phyloP scores from a whole-genome alignment of 2,113 vertebrate genomes.

The Brachyhypopomus occidentalis region DNA sequence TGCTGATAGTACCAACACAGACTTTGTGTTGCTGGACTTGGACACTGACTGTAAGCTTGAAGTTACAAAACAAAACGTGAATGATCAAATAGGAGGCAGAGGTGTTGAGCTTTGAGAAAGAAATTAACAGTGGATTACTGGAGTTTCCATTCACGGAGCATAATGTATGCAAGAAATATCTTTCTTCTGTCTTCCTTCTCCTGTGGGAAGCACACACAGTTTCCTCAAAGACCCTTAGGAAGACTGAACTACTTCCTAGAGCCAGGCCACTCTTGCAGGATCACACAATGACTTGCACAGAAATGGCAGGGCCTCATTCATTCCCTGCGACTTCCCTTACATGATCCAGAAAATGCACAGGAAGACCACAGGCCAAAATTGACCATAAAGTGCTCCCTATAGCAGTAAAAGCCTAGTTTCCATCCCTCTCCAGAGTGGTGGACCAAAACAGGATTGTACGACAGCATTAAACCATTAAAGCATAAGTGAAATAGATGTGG shows the following conservation, averaged over 20 bases:
- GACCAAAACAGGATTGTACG: background rate
- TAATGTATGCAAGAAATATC: background rate
- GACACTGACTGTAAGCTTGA: too few species aligned
- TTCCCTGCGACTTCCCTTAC: background rate
- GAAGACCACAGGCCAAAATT: background rate
- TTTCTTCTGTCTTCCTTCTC: background rate
- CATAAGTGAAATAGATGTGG: background rate
- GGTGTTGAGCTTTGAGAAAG: background rate
- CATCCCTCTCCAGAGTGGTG: background rate
- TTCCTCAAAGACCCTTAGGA: conserved; percentile 1
- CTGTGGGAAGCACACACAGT: background rate
- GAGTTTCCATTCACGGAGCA: background rate
- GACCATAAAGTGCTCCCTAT: background rate
- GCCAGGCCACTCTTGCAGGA: conserved; percentile 1
- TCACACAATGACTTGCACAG: background rate
- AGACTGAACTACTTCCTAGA: conserved; percentile 9
- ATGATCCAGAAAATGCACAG: background rate
- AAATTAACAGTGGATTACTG: background rate
- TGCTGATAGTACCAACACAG: too few species aligned
- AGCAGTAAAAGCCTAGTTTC: background rate
- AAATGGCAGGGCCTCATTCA: conserved; percentile 4
- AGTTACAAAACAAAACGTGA: background rate
- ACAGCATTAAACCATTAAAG: background rate
- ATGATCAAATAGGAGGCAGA: background rate
- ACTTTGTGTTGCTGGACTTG: too few species aligned